Percentiles rank a stretch among this genome's conserved stretches.
Evolutionary conservation across 2,113 vertebrate species (phyloP).

Genomic region (Asarcornis scutulata): DNA sequence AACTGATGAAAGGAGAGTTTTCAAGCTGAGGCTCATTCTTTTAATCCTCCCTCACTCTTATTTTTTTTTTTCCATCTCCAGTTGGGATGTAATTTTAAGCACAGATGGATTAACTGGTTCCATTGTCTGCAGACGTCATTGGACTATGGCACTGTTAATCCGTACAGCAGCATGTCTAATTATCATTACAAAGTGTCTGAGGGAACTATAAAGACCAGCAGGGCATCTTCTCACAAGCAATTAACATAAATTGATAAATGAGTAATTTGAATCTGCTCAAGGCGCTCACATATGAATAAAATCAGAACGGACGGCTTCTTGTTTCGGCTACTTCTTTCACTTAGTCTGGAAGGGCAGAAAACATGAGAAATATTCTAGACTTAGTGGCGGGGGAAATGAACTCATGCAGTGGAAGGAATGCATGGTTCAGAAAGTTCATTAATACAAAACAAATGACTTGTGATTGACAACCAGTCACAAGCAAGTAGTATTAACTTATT

Average conservation of each 20-base stretch:
- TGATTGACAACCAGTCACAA: slow-evolving; percentile 71
- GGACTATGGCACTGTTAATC: slow-evolving; percentile 86
- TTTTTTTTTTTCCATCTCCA: slow-evolving; percentile 80
- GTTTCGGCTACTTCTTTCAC: slow-evolving; percentile 72
- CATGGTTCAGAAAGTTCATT: slow-evolving; percentile 69
- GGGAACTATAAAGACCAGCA: slow-evolving; percentile 86
- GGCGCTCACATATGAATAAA: slow-evolving; percentile 82
- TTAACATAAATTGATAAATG: slow-evolving; percentile 93
- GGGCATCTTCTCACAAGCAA: slow-evolving; percentile 91
- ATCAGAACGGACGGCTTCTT: slow-evolving; percentile 76
- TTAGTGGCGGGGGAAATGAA: slow-evolving; percentile 48
- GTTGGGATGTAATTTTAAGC: slow-evolving; percentile 88
- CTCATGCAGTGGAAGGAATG: slow-evolving; percentile 65
- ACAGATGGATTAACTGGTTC: slow-evolving; percentile 90
- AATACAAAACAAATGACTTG: slow-evolving; percentile 70
- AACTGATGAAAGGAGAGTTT: slow-evolving; percentile 86
- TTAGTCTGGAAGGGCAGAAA: slow-evolving; percentile 70
- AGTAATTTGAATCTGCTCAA: slow-evolving; percentile 85
- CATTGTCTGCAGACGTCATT: slow-evolving; percentile 82
- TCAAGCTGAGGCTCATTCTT: slow-evolving; percentile 85
- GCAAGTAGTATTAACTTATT: slow-evolving; percentile 54
- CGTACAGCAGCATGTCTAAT: slow-evolving; percentile 87
- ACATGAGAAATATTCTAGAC: slow-evolving; percentile 67
- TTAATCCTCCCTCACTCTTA: slow-evolving; percentile 82
- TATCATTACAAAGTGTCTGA: slow-evolving; percentile 91